These are phyloP conservation scores for Hippocampus mohnikei DNA, from an alignment of 2,113 vertebrate species.

Conservation along the genomic window DNA sequence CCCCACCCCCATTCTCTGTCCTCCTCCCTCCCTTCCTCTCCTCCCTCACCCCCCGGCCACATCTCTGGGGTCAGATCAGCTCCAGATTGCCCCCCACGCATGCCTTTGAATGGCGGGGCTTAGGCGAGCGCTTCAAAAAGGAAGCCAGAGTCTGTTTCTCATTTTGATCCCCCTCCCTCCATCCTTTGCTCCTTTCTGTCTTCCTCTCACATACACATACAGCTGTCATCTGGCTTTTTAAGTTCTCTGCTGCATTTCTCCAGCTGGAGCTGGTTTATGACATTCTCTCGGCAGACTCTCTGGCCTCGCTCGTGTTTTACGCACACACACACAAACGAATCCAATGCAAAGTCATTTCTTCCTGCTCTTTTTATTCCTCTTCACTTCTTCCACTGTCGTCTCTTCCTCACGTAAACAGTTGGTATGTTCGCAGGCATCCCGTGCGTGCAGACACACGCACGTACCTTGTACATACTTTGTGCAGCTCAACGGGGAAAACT, in stretches of 20 bases:
- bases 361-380: conserved; percentile 62
- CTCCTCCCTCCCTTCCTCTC: conserved; percentile 24
- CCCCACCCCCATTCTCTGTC: conserved; percentile 18
- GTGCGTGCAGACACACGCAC: conserved; percentile 25
- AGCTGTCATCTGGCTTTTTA: conserved; percentile 88
- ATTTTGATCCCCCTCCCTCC: conserved; percentile 63
- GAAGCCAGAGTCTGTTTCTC: conserved; percentile 81
- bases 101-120: conserved; percentile 72
- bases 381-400: conserved; percentile 54
- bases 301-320: conserved; percentile 63
- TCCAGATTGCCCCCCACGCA: conserved; percentile 73
- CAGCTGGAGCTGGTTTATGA: conserved; percentile 89
- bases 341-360: conserved; percentile 57
- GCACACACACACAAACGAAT: conserved; percentile 20
- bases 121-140: conserved; percentile 77
- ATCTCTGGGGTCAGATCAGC: conserved; percentile 71
- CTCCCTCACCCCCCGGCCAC: conserved; percentile 47
- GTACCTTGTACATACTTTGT: conserved; percentile 46
- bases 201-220: conserved; percentile 62
- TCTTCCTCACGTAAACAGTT: conserved; percentile 53
- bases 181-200: conserved; percentile 40
- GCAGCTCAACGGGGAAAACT: conserved; percentile 38
- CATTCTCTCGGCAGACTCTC: conserved; percentile 81
- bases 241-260: conserved; percentile 80
- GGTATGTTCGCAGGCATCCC: conserved; percentile 55